Conservation (phyloP, 2,113 vertebrate species). For the Rhinolophus sinicus region DNA sequence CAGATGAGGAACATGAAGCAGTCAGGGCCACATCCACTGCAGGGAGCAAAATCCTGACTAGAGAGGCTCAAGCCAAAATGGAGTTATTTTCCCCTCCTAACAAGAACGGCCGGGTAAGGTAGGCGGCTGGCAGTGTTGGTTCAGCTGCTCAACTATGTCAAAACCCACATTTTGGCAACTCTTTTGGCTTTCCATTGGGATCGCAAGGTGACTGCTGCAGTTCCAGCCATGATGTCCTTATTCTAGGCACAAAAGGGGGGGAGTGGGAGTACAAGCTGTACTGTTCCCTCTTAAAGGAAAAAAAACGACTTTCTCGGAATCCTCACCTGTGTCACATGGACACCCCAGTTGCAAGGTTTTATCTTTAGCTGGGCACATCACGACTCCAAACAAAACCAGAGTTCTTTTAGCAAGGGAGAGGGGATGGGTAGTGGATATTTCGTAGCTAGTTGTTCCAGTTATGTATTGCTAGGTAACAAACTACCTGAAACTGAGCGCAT, state of each 20-base stretch:
- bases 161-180: not conserved
- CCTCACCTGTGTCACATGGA: not conserved
- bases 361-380: not conserved
- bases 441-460: not conserved
- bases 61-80: not conserved
- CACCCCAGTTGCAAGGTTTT: too few species aligned
- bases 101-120: not conserved
- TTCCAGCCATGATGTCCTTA: not conserved
- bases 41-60: not conserved
- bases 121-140: not conserved
- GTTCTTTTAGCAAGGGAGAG: not conserved
- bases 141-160: rapidly evolving
- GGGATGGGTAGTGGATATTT: not conserved
- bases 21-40: rapidly evolving
- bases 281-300: not conserved
- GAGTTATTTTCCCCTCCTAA: not conserved
- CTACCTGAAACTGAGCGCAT: not conserved
- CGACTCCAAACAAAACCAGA: not conserved
- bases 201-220: not conserved
- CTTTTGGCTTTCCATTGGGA: not conserved
- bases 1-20: rapidly evolving
- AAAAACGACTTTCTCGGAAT: not conserved
- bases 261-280: rapidly evolving
- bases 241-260: not conserved
- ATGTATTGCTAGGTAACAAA: not conserved